Evolutionary conservation across 2,797 vertebrate species (phyloP), one percentile per base, ranked within the genome.

Genomic region (Podarcis lilfordi): DNA sequence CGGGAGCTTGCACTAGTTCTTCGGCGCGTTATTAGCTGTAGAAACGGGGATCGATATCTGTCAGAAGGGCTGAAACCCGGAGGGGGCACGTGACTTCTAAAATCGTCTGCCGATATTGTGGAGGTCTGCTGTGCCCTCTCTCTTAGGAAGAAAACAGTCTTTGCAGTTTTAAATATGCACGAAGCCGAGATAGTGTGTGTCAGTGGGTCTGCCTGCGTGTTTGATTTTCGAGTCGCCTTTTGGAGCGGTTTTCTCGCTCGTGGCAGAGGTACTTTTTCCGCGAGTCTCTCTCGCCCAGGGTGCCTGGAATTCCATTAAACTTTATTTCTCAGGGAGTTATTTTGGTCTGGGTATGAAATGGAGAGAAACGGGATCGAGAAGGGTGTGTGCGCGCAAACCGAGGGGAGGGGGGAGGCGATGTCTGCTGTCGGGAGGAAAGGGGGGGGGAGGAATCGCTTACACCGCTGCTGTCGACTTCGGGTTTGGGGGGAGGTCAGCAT

Each of bases 31-130:
- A 61, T 77, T 69, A 59, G 27, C 40, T 87, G 80, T 2, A 5
- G 64, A 78, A 82, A 81, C 15, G 92, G 80, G 81, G 91, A 91
- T 93, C 90, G 75, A 40, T 93, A 91, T 89, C 90, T 86, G 80
- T 86, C 87, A 74, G 88, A 82, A 85, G 0, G 64, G 61, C 25
- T n/a, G 85, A 74, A 85, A 82, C 1, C 78, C 45, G 89, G 80
- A 8, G 43, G 71, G 91, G 86, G 88, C 95, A 94, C 91, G 91
- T 94, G 95, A 95, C 93, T 55, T 79, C 59, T 37, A 6, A n/a
- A 72, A 25, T 19, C 80, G 64, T 75, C 61, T 59, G 23, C 10
- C 61, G 59, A 8, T 76, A 43, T 80, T 64, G 84, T 21, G 10
- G 37, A 35, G 25, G 84, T 35, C 27, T 29, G 35, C 8, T 13